These are phyloP conservation scores for Sycobia sp. DNA, from an alignment of 1,140 invertebrate species.

Conservation along the genomic window DNA sequence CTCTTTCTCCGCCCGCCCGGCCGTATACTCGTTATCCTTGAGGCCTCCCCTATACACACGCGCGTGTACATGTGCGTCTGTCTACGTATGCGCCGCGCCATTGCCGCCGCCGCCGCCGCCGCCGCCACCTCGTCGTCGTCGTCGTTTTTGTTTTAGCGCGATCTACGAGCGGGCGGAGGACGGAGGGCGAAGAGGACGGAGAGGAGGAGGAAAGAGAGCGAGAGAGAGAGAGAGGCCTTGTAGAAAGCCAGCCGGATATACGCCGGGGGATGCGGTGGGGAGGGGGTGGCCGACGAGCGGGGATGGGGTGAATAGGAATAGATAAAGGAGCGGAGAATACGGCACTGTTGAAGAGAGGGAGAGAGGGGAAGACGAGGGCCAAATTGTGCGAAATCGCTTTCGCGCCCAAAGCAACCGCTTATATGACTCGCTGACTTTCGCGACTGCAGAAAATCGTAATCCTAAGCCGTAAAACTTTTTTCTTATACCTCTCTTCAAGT, in stretches of 20 bases:
- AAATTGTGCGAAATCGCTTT: no score
- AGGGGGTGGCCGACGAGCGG: slow-evolving; percentile 9
- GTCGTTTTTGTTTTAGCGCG: slow-evolving; percentile 56
- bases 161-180: not conserved
- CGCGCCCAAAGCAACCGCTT: no score
- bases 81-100: no score
- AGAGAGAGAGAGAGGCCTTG: not conserved
- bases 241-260: slow-evolving; percentile 6
- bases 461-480: not conserved
- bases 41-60: slow-evolving; percentile 51
- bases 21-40: slow-evolving; percentile 61
- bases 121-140: no score
- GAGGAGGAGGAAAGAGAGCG: not conserved
- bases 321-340: slow-evolving; percentile 9
- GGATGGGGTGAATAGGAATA: slow-evolving; percentile 41
- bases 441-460: slow-evolving; percentile 1
- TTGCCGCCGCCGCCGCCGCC: no score
- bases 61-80: no score
- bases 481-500: no score
- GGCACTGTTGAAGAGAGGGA: no score
- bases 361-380: not conserved
- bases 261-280: not conserved
- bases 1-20: slow-evolving; percentile 34
- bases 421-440: no score
- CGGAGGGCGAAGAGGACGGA: slow-evolving; percentile 10